Percentiles rank a stretch among this genome's conserved stretches.
Conservation (phyloP, 2,113 vertebrate genomes). For the Caracal caracal region DNA sequence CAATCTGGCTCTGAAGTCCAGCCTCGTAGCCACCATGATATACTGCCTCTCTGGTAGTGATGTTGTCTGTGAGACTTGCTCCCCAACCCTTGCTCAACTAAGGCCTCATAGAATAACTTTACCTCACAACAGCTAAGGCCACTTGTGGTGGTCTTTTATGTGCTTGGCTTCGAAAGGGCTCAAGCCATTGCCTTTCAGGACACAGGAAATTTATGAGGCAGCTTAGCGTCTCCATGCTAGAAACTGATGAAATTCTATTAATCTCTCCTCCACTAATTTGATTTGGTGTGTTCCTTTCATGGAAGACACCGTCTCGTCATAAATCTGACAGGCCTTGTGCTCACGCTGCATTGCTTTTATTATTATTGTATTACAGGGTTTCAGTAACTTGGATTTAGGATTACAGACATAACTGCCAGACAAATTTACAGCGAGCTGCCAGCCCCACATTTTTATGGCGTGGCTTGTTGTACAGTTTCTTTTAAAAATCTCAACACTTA, state of each 20-base stretch:
- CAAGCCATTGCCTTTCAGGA: constrained; percentile 54
- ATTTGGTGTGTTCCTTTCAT: constrained; percentile 77
- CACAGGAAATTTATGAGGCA: constrained; percentile 49
- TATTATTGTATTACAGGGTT: constrained; percentile 84
- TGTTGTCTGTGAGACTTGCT: background rate
- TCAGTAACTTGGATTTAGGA: constrained; percentile 85
- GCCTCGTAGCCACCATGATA: background rate
- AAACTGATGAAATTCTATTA: constrained; percentile 70
- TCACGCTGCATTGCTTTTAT: constrained; percentile 82
- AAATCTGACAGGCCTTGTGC: constrained; percentile 78
- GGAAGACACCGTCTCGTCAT: constrained; percentile 75
- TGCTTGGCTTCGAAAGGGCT: constrained; percentile 28
- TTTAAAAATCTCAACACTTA: constrained; percentile 81
- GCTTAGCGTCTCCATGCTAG: constrained; percentile 53
- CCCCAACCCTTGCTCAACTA: background rate
- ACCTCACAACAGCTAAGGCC: background rate
- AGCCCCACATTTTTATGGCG: constrained; percentile 78
- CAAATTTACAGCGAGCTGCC: constrained; percentile 79
- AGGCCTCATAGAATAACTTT: background rate
- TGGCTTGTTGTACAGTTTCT: constrained; percentile 79
- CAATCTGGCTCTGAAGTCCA: background rate
- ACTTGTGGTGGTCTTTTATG: constrained; percentile 26
- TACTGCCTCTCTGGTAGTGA: rapidly evolving
- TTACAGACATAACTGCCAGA: constrained; percentile 82
- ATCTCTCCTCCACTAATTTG: constrained; percentile 74